Percentiles rank a stretch among this genome's conserved stretches.
These are phyloP conservation scores for Medauroidea extradentata DNA, from an alignment of 1,140 invertebrate genomes.

Conservation along the genomic window DNA sequence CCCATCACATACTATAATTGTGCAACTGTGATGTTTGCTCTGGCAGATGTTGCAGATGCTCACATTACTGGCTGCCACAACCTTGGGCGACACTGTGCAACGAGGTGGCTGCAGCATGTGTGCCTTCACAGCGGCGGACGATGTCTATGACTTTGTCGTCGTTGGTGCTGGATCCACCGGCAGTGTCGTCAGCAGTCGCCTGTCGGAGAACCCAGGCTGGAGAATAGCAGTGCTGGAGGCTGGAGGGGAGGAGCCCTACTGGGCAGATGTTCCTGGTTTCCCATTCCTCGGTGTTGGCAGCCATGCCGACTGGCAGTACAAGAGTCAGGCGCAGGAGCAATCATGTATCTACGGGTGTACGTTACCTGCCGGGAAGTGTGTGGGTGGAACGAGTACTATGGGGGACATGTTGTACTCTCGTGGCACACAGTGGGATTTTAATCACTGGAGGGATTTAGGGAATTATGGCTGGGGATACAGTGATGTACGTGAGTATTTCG, in stretches of 20 bases:
- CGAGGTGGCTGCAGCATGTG: no score
- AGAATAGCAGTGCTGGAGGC: slow-evolving; percentile 58
- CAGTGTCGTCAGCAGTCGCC: slow-evolving; percentile 28
- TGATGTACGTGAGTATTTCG: neutral
- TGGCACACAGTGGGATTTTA: neutral
- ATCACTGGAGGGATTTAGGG: neutral
- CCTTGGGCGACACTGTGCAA: no score
- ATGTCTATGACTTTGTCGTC: slow-evolving; percentile 42
- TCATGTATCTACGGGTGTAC: no score
- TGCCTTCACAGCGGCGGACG: neutral
- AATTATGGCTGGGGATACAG: neutral
- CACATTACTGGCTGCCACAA: no score
- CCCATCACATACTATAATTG: no score
- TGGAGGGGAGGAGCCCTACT: slow-evolving; percentile 36
- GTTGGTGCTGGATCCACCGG: slow-evolving; percentile 54
- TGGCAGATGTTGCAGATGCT: no score
- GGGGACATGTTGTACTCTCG: neutral
- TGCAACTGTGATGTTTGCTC: no score
- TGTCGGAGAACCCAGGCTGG: slow-evolving; percentile 44
- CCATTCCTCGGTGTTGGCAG: neutral
- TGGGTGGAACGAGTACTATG: neutral
- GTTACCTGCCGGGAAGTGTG: neutral
- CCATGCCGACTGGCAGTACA: neutral
- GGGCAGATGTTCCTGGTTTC: neutral
- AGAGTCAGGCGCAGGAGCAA: neutral